Evolutionary conservation across 2,113 vertebrate genomes (phyloP), one percentile per base, ranked within the genome.

Genomic region (Pongo abelii): DNA sequence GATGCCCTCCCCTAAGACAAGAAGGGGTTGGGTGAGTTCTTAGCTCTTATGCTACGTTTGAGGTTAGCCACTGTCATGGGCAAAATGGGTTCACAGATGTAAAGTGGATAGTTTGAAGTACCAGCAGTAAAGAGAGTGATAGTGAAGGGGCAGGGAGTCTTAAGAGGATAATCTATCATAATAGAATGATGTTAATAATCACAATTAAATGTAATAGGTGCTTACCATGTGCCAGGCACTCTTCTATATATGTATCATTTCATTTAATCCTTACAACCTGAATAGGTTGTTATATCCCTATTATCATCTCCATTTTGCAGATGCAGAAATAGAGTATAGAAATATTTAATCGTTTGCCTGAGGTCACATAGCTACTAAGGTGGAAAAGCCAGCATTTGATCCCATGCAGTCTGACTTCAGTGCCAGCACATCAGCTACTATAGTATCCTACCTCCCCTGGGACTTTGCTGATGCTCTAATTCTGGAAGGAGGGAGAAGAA

Each of bases 201-300:
- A 84, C 72, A 79, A 59, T 72, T 72, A 43, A 93, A 64, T 72
- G 35, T 77, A 85, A 57, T 84, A 81, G 70, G 8, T 94, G 32
- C 8, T 91, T 93, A n/a, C 8, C 52, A 1, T 91, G 23, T 92
- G 43, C 72, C 16, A 83, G 17, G 55, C n/a, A 79, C 35, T 86
- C 9, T 81, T 95, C 43, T 94, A 55, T 46, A 40, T 77, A 48
- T 79, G 7, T 93, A 11, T 85, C 35, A 38, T 96, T 95, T 91
- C 22, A 84, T 87, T 85, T 91, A 64, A 72, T 78, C 74, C 48
- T 93, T 88, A 38, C 1, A 79, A 20, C 43, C 22, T 8, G 69
- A 88, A 50, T 38, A 80, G 32, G 16, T 43, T 88, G 79, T 30
- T 64, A 55, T 81, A 74, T n/a, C 35, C 14, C 22, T 94, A 14